Base-by-base conservation (phyloP, 2,888 invertebrate genomes). In the Sinotaia quadrata region DNA sequence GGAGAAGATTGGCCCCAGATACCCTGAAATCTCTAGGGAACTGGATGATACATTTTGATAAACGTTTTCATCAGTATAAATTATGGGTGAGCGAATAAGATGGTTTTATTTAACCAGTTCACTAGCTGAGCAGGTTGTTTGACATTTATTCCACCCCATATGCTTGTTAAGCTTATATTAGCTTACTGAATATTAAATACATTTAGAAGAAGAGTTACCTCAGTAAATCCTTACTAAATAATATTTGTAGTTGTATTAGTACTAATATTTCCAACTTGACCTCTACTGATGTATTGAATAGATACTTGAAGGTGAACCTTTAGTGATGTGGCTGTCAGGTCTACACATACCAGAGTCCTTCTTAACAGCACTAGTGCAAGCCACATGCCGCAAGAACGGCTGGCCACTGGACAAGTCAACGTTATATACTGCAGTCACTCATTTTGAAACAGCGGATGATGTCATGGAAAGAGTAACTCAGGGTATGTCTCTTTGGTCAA, bases 341-440 rank as follows among this genome's bases (percentile, higher is more conserved):
- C 90, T 96, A 54, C 95, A 95, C 84, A 93, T 94, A 80, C 96
- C 96, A 0, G 94, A 95, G 91, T 94, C 95, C 63, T 96, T 95
- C 88, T 90, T 96, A 71, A 94, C 94, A 18, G 96, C 96, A 31
- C 90, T 96, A 79, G 92, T 95, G n/a, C 96, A 96, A 91, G 93
- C 94, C 79, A 93, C 95, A 60, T 96, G 95, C 86, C 92, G 95
- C 33, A 91, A 92, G 77, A 93, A 94, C 88, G 92, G 93, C 82
- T 96, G 96, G 96, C 94, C 95, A 1, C 90, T 96, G 74, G 96
- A 96, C 89, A 92, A 93, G 81, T 94, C 94, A 68, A 93, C 94
- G 29, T 91, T 94, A 76, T 95, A 93, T 88, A 95, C 96, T 18
- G 75, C 82, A 63, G 88, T 89, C 49, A 88, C 88, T 8, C 69